Percentiles rank a stretch among this genome's conserved stretches.
Conservation (phyloP, 2,797 vertebrate species). For the Eremophila alpestris region DNA sequence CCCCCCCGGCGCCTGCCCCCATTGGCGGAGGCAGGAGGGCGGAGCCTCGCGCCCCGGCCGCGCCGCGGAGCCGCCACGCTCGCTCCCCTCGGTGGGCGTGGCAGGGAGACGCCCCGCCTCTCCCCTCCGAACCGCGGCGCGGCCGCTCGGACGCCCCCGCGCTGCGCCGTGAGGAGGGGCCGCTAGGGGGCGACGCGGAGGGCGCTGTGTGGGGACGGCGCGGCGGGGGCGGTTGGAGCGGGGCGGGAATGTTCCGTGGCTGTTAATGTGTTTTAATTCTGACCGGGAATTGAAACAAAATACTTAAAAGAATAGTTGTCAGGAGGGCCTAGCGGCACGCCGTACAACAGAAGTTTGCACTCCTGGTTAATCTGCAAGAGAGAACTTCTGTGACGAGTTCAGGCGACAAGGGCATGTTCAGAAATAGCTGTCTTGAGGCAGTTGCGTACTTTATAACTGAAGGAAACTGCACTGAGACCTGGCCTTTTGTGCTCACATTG, state of each 20-base stretch:
- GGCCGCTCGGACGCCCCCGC: accelerated
- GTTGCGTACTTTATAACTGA: background rate
- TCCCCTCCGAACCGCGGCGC: accelerated
- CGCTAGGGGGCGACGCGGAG: background rate
- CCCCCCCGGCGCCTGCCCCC: accelerated
- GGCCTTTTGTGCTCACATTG: accelerated
- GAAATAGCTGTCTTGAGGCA: background rate
- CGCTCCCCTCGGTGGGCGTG: background rate
- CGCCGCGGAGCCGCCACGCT: background rate
- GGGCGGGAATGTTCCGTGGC: accelerated
- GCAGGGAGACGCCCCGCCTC: background rate
- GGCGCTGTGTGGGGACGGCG: background rate
- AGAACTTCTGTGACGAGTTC: background rate
- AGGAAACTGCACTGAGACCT: background rate
- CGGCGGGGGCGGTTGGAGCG: accelerated
- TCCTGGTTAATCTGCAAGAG: too few relatives aligned
- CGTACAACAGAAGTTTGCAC: accelerated
- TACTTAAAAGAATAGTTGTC: accelerated
- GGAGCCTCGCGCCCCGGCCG: background rate
- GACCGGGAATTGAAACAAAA: background rate
- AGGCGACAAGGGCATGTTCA: background rate
- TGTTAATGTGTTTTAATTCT: accelerated
- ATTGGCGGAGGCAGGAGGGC: background rate
- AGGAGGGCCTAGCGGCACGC: accelerated
- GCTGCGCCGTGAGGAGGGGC: background rate